Percentiles rank a stretch among this genome's conserved stretches.
Conservation (phyloP, 2,888 invertebrate species). For the Horisme vitalbata region DNA sequence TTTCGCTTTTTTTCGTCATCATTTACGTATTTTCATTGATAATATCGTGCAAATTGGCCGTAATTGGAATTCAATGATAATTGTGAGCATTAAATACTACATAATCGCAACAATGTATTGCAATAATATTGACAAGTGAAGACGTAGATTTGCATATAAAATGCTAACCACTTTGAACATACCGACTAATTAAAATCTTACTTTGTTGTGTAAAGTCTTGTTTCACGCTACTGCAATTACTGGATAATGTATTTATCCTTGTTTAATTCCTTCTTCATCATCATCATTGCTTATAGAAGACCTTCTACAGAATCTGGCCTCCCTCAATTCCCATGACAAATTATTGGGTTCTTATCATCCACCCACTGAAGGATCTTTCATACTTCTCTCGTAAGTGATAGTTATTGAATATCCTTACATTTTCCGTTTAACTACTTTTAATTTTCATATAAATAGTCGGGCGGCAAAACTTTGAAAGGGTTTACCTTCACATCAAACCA, state of each 20-base stretch:
- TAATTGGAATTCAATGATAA: conserved; percentile 1
- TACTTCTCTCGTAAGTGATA: no score
- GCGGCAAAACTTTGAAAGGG: background rate
- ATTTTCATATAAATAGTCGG: no score
- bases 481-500: background rate
- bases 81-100: conserved; percentile 4
- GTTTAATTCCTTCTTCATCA: no score
- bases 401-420: no score
- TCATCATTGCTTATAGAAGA: no score
- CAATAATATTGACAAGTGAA: conserved; percentile 28
- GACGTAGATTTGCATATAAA: conserved; percentile 32
- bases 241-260: conserved; percentile 52
- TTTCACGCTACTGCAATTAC: conserved; percentile 46
- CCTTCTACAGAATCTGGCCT: no score
- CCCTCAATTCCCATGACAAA: no score
- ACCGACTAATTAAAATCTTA: conserved; percentile 63
- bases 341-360: no score
- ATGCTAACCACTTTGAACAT: conserved; percentile 48
- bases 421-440: no score
- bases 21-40: background rate
- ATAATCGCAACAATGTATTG: conserved; percentile 26
- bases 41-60: no score
- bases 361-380: no score
- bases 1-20: conserved; percentile 24
- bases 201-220: conserved; percentile 55